Percentiles rank a stretch among this genome's conserved stretches.
Evolutionary conservation across 2,888 invertebrate genomes (phyloP).

Genomic region (Pachliopta kotzebuea): DNA sequence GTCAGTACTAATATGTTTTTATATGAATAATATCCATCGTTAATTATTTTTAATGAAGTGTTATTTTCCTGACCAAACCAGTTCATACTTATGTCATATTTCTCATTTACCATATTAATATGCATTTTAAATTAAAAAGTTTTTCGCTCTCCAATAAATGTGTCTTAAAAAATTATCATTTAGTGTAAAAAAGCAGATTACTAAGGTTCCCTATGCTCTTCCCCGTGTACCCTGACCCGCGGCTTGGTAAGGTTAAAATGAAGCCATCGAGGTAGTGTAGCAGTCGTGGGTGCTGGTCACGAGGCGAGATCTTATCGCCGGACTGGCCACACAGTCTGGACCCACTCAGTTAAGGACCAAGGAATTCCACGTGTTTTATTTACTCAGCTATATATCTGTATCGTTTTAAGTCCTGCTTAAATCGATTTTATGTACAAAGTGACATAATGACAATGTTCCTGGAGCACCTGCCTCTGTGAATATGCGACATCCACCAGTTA

Average conservation of each 20-base stretch:
- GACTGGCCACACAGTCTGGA: conserved; percentile 46
- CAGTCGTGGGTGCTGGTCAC: conserved; percentile 61
- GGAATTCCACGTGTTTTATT: conserved; percentile 23
- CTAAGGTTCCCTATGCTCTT: neutral
- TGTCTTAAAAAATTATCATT: too few relatives aligned
- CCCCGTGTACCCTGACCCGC: conserved; percentile 19
- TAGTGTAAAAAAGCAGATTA: neutral
- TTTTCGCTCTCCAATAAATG: too few relatives aligned
- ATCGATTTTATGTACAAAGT: neutral
- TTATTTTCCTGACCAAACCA: neutral
- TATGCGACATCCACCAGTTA: too few relatives aligned
- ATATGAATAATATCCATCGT: neutral
- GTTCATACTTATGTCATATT: too few relatives aligned
- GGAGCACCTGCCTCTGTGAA: too few relatives aligned
- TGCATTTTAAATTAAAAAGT: too few relatives aligned
- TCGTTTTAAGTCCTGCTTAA: neutral
- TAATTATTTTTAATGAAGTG: conserved; percentile 12
- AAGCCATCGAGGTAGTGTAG: conserved; percentile 51
- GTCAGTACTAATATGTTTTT: conserved; percentile 1
- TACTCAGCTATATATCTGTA: conserved; percentile 7
- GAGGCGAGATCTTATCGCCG: conserved; percentile 59
- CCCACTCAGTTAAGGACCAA: conserved; percentile 34
- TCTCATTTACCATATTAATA: too few relatives aligned
- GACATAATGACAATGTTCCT: too few relatives aligned
- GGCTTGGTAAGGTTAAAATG: conserved; percentile 46